Evolutionary conservation across 2,888 invertebrate species (phyloP).

Genomic region (Trachelus tabidus): DNA sequence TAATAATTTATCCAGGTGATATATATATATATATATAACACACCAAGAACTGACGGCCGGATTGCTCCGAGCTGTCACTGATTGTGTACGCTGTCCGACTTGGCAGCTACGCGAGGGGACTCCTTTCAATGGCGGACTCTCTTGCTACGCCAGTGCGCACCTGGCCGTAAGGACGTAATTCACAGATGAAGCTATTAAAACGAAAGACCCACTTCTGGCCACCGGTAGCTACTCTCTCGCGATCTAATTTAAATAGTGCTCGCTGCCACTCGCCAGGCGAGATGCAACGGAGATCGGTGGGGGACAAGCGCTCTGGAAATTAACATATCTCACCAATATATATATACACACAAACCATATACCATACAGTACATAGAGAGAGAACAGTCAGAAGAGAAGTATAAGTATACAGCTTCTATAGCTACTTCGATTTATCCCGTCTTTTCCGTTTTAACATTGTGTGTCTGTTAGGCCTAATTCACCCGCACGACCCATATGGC

Average conservation of each 20-base stretch:
- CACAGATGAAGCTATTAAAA: constrained; percentile 48
- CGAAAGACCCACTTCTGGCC: constrained; percentile 18
- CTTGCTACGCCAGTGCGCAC: neutral
- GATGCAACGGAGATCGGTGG: constrained; percentile 33
- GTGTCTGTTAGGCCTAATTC: neutral
- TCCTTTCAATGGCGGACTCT: neutral
- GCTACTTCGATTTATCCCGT: neutral
- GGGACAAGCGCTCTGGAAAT: constrained; percentile 52
- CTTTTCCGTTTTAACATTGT: neutral
- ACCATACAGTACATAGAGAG: neutral
- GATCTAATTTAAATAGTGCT: constrained; percentile 59
- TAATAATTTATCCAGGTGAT: neutral
- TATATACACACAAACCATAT: too few species aligned
- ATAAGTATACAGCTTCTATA: neutral
- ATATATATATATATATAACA: neutral
- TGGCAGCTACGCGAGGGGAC: neutral
- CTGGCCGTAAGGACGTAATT: constrained; percentile 27
- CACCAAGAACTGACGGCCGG: neutral
- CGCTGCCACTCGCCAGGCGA: constrained; percentile 28
- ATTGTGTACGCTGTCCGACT: neutral
- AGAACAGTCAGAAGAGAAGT: neutral
- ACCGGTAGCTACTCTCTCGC: constrained; percentile 23
- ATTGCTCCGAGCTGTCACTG: neutral
- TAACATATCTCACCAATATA: constrained; percentile 60
- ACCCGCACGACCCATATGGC: neutral